Conservation (phyloP, 2,113 vertebrate genomes). For the Panthera leo region DNA sequence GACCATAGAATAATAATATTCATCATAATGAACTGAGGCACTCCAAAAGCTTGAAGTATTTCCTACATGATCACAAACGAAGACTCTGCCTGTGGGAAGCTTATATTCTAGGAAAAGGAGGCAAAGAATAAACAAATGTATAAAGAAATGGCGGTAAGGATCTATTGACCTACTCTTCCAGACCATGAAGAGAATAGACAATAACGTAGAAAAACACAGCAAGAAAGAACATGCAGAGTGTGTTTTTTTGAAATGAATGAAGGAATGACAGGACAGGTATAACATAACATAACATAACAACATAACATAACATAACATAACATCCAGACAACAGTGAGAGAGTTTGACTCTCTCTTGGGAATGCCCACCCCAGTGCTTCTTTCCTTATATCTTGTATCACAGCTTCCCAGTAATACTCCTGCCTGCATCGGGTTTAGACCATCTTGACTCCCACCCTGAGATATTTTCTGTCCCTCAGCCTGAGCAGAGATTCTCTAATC, state of each 20-base stretch:
- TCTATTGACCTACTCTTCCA: not conserved
- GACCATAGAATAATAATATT: not conserved
- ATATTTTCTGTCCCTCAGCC: not conserved
- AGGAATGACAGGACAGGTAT: not conserved
- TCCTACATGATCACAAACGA: not conserved
- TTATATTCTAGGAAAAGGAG: not conserved
- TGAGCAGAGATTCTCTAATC: not conserved
- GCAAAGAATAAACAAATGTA: slow-evolving; percentile 26
- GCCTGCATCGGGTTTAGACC: not conserved
- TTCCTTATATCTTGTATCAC: not conserved
- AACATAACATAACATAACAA: not conserved
- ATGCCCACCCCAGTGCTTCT: not conserved
- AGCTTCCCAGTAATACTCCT: not conserved
- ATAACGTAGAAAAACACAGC: not conserved
- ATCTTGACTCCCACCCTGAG: not conserved
- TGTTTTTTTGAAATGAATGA: not conserved
- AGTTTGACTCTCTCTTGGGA: not conserved
- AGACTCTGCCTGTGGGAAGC: not conserved
- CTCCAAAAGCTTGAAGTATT: not conserved
- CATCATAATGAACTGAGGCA: not conserved
- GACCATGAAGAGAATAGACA: not conserved
- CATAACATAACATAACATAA: not conserved
- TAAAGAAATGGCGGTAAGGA: not conserved
- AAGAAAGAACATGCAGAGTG: not conserved
- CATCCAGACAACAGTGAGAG: not conserved